These are phyloP conservation scores for Holothuria scabra DNA, from an alignment of 53 echinoderm and acorn worm species.

Conservation along the genomic window DNA sequence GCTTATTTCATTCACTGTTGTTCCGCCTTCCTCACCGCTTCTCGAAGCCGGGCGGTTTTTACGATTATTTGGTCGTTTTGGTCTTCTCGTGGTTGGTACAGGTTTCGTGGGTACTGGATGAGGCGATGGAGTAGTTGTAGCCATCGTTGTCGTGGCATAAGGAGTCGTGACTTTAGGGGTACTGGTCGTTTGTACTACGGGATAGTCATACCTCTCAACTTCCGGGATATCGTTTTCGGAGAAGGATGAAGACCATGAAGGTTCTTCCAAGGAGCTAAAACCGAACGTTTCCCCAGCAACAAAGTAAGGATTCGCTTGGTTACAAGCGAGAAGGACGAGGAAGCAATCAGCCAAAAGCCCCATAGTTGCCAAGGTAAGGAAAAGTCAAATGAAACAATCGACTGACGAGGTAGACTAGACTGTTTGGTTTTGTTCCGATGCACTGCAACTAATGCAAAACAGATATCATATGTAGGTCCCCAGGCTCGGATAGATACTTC, in stretches of 20 bases:
- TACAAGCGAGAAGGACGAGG: conserved; percentile 10
- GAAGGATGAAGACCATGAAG: conserved; percentile 36
- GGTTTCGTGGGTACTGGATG: neutral
- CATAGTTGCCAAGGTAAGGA: no score
- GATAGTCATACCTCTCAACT: neutral
- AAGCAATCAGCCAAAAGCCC: neutral
- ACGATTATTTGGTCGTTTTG: neutral
- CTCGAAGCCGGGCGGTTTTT: neutral
- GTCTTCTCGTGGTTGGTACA: neutral
- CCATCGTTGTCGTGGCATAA: neutral
- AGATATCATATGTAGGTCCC: no score
- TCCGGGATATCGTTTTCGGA: neutral
- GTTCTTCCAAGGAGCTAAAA: conserved; percentile 26
- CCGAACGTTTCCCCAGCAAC: conserved; percentile 35
- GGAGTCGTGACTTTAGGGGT: neutral
- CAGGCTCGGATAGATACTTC: no score
- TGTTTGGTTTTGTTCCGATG: no score
- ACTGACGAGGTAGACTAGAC: no score
- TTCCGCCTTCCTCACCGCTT: neutral
- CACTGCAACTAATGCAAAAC: no score
- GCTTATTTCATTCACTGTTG: neutral
- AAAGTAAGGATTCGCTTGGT: conserved; percentile 18
- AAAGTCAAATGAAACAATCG: no score
- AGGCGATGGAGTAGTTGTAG: neutral
- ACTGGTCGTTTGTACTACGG: neutral